Base-by-base conservation (phyloP, 2,113 vertebrate genomes). In the Phylloscopus trochiloides region DNA sequence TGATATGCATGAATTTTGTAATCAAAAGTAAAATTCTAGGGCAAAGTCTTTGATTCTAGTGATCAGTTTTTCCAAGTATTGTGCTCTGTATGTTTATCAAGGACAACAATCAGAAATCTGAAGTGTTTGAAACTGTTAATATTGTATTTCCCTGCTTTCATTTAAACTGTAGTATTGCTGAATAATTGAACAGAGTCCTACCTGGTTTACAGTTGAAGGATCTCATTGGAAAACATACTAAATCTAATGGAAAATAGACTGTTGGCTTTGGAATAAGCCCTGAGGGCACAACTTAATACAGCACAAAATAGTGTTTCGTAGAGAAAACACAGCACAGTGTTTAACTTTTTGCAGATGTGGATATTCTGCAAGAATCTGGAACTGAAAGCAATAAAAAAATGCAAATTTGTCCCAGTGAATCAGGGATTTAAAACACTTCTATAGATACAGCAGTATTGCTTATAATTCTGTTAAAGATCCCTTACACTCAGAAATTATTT, bases 221-320 rank as follows among this genome's bases (percentile, higher is more conserved):
- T 92, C 40, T 80, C 20, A 57, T 48, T 77, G 79, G 55, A 91
- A 96, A 91, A 77, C 36, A 20, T 40, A 38, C 16, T 72, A 75
- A 92, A 94, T 28, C 61, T 94, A 77, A 91, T 86, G 65, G 48
- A 68, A 92, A 92, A 75, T 70, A 96, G 21, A 48, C 70, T 82
- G 24, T 94, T 92, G 61, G 72, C 68, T 91, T 97, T 94, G 61
- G 83, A 72, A 31, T 84, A 87, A 92, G 52, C 80, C 86, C 83
- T 85, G 26, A 91, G 80, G 83, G 78, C 65, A 72, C 16, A 74
- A 26, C 52, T 92, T 94, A 82, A 63, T 91, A 63, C 65, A 78
- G 20, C 70, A 95, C 68, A 78, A 78, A 92, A 84, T 59, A 86
- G 18, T 29, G 28, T 88, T 89, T 81, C 57, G 6, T 36, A 50